Base-by-base conservation (phyloP, 1,140 invertebrate genomes). In the Whitmania pigra region DNA sequence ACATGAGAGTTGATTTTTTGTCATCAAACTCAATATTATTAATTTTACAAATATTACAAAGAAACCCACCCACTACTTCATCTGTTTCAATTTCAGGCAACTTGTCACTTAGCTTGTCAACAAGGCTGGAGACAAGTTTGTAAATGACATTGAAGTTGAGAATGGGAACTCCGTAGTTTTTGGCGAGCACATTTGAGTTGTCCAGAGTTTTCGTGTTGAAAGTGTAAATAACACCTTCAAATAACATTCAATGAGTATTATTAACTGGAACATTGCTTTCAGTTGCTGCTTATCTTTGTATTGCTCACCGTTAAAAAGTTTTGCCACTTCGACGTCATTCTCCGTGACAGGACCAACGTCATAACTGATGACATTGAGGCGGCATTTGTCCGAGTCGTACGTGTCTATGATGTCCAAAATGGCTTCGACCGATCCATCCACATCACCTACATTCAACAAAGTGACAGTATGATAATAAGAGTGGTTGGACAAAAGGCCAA, bases 401-500 rank as follows among this genome's bases (percentile, higher is more conserved):
- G 92, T 93, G 69, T 92, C 89, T 31, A 98, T 79, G 40, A 93
- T 89, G 81, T 97, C 89, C 55, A 96, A 81, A 75, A 99, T 91
- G 0, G 95, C 94, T 83, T 98, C 94, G 13, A 96, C 86, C 15
- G 92, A 94, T 0, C 84, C 84, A 77, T 83, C 80, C 17, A 85
- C 85, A 79, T 85, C 85, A 67, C 79, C 82, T 80, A 70, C 5
- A 75, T 57, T 17, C 49, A 22, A 25, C n/a, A n/a, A n/a, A n/a
- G n/a, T n/a, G n/a, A n/a, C n/a, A n/a, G n/a, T n/a, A n/a, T n/a
- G n/a, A n/a, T n/a, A n/a, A n/a, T n/a, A n/a, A n/a, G n/a, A n/a
- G n/a, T n/a, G n/a, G n/a, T n/a, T n/a, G n/a, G n/a, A 43, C 13
- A 43, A 43, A 43, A 43, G 40, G 5, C 5, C 5, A 22, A 7